Evolutionary conservation across 1,140 invertebrate genomes (phyloP).

Genomic region (Diabrotica virgifera): DNA sequence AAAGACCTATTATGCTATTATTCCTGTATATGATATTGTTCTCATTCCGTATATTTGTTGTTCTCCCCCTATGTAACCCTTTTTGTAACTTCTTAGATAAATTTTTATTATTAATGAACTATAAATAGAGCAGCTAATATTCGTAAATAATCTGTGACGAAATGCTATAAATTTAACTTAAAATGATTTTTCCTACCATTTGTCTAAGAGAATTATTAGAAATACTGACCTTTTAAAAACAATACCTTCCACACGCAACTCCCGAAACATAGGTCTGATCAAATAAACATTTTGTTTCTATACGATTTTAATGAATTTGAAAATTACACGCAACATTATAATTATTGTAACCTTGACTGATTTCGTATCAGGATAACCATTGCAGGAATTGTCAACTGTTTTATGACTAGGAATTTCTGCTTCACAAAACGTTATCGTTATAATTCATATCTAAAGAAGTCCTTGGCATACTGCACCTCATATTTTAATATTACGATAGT

Average conservation of each 20-base stretch:
- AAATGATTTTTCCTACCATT: no score
- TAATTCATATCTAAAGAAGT: neutral
- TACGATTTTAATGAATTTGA: slow-evolving; percentile 13
- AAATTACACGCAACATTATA: slow-evolving; percentile 13
- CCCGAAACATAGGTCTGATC: neutral
- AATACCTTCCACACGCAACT: slow-evolving; percentile 1
- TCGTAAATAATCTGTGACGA: no score
- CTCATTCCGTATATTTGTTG: no score
- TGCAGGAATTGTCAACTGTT: slow-evolving; percentile 13
- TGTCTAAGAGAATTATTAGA: no score
- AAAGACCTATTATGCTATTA: no score
- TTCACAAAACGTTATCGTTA: slow-evolving; percentile 1
- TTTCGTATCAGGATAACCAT: slow-evolving; percentile 5
- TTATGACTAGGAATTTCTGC: slow-evolving; percentile 10
- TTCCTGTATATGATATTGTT: no score
- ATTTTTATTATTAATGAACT: no score
- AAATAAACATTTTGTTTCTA: slow-evolving; percentile 10
- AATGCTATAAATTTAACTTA: no score
- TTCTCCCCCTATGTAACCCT: no score
- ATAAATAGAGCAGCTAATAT: no score
- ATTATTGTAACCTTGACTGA: slow-evolving; percentile 11
- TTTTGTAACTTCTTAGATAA: no score
- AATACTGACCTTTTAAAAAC: neutral
- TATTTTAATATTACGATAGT: neutral
- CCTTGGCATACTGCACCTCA: neutral